Percentiles rank a stretch among this genome's conserved stretches.
Conservation (phyloP, 1,140 invertebrate species). For the Drosophila saltans region DNA sequence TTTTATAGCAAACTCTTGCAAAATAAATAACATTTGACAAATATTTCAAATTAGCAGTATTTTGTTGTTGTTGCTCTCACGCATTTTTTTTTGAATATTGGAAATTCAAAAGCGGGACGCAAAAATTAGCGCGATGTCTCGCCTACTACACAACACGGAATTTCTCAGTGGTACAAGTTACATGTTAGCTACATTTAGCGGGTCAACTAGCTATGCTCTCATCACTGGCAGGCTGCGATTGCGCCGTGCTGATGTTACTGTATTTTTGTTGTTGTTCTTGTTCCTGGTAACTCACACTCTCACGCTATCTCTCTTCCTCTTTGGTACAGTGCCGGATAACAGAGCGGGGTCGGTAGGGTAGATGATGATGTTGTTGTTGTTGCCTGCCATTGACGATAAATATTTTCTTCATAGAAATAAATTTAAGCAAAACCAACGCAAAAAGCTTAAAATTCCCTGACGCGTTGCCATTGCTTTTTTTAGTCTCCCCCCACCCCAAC, state of each 20-base stretch:
- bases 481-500: slow-evolving; percentile 32
- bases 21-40: too few species aligned
- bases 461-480: slow-evolving; percentile 58
- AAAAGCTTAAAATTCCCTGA: slow-evolving; percentile 64
- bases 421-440: slow-evolving; percentile 40
- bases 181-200: not conserved
- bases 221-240: slow-evolving; percentile 39
- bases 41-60: too few species aligned
- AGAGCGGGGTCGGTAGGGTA: slow-evolving; percentile 38
- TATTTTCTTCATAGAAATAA: slow-evolving; percentile 59
- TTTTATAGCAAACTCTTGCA: not conserved
- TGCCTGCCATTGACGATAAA: slow-evolving; percentile 43
- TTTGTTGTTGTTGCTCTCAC: too few species aligned
- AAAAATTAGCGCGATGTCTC: too few species aligned
- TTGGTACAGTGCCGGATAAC: slow-evolving; percentile 16
- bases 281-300: slow-evolving; percentile 16
- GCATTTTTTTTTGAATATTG: too few species aligned
- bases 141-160: too few species aligned
- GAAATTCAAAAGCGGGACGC: too few species aligned
- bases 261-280: slow-evolving; percentile 18
- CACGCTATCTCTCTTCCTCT: slow-evolving; percentile 2
- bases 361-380: slow-evolving; percentile 40
- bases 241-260: slow-evolving; percentile 30
- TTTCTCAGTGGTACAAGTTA: too few species aligned
- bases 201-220: not conserved